Base-by-base conservation (phyloP, 2,797 vertebrate species). In the Philypnodon macrostomus region DNA sequence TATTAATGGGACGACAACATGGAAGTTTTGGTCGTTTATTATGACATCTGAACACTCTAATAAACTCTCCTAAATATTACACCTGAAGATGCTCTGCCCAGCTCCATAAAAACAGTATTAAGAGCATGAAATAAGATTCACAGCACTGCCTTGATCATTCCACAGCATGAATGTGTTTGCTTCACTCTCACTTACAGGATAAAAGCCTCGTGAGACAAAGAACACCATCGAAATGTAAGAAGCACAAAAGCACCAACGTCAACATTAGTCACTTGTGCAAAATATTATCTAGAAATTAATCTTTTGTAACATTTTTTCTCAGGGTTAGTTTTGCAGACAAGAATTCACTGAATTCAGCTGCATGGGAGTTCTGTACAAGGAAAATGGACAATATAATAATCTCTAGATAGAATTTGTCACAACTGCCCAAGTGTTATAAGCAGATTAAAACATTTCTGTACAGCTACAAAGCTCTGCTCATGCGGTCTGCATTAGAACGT, bases 61-160 rank as follows among this genome's bases (percentile, higher is more conserved):
- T 86, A 87, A 88, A 87, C 77, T 87, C 73, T 78, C 70, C 81
- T 86, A 84, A 85, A 77, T 78, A 79, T 86, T 86, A 87, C 87
- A 88, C 75, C 79, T 72, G 79, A 83, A 81, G 79, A 86, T 64
- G 47, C 65, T 77, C 80, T 77, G 73, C 72, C 76, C 77, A n/a
- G n/a, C n/a, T 79, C 79, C 71, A 62, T 80, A 70, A 75, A 79
- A 85, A 89, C 86, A 86, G 80, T 77, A 87, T 84, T 79, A 85
- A 83, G 82, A 88, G 76, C 74, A 84, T 86, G 79, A 87, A 85
- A 85, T 72, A 74, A 63, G 73, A 71, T 80, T 88, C 86, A 89
- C 86, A 89, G 86, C 86, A 87, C 82, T 76, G 83, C 79, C 82
- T 82, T 51, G 64, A 58, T 80, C 77, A 70, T 63, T 73, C 77